These are phyloP conservation scores for Drosophila anomalata DNA, from an alignment of 2,888 invertebrate species.

Conservation along the genomic window DNA sequence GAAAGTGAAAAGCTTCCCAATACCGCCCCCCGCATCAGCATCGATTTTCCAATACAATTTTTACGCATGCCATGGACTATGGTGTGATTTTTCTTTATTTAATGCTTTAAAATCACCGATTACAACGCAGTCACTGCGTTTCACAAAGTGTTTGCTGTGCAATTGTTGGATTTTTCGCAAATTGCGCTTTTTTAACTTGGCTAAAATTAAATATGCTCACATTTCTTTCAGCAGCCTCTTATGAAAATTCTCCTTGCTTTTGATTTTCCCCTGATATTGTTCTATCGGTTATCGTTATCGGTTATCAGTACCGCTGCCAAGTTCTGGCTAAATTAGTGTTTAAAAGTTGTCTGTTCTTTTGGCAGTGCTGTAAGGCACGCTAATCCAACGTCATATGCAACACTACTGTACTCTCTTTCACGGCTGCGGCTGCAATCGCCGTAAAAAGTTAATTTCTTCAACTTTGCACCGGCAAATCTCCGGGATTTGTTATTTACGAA, in stretches of 20 bases:
- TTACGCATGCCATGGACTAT: slow-evolving; percentile 48
- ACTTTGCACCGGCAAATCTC: neutral
- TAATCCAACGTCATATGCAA: neutral
- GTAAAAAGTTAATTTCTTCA: slow-evolving; percentile 9
- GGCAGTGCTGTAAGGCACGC: neutral
- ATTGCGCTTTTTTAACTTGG: slow-evolving; percentile 30
- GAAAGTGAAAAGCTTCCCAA: slow-evolving; percentile 59
- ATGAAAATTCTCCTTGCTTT: slow-evolving; percentile 68
- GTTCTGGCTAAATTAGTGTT: neutral
- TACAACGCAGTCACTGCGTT: slow-evolving; percentile 14
- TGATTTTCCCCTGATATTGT: slow-evolving; percentile 21
- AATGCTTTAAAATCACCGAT: neutral
- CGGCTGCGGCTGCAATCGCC: slow-evolving; percentile 25
- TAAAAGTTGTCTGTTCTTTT: neutral
- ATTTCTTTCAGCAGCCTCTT: slow-evolving; percentile 75
- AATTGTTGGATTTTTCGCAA: slow-evolving; percentile 5
- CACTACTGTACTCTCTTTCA: slow-evolving; percentile 19
- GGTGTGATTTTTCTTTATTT: slow-evolving; percentile 18
- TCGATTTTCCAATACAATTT: slow-evolving; percentile 72
- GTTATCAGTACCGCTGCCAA: neutral
- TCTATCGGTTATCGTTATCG: slow-evolving; percentile 16
- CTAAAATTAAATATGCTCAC: slow-evolving; percentile 69
- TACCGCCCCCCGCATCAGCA: slow-evolving; percentile 60
- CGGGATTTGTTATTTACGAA: slow-evolving; percentile 6
- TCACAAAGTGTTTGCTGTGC: neutral